A percentile compares a stretch with the other conserved stretches of the same genome.
phyloP scores from a whole-genome alignment of 1,140 invertebrate genomes.

The Periplaneta americana region DNA sequence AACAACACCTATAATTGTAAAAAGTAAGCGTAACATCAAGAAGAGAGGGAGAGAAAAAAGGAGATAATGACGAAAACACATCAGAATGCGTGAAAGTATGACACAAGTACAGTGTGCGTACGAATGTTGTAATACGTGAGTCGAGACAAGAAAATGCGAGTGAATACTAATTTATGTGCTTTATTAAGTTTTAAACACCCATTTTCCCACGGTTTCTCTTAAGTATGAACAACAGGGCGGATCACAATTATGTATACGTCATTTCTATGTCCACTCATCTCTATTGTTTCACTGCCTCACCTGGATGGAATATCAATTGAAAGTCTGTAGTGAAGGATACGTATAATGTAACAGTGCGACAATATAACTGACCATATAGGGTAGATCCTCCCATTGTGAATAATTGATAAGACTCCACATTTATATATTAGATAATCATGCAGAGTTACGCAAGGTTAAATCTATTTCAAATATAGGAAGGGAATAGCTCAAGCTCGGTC shows the following conservation, averaged over 20 bases:
- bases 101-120: not conserved
- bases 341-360: no score
- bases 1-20: no score
- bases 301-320: not conserved
- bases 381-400: no score
- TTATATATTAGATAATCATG: no score
- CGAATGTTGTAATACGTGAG: not conserved
- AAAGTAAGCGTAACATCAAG: no score
- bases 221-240: not conserved
- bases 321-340: no score
- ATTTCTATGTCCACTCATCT: not conserved
- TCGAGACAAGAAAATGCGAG: not conserved
- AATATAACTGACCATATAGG: no score
- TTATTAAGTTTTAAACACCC: not conserved
- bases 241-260: not conserved
- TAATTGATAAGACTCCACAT: no score
- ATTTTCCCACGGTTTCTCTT: not conserved
- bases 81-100: not conserved
- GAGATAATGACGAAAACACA: not conserved
- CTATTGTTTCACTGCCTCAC: not conserved
- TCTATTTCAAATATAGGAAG: no score
- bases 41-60: no score
- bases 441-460: no score
- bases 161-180: not conserved
- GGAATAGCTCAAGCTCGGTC: no score